Base-by-base conservation (phyloP, 2,888 invertebrate species). In the Parnassius smintheus region DNA sequence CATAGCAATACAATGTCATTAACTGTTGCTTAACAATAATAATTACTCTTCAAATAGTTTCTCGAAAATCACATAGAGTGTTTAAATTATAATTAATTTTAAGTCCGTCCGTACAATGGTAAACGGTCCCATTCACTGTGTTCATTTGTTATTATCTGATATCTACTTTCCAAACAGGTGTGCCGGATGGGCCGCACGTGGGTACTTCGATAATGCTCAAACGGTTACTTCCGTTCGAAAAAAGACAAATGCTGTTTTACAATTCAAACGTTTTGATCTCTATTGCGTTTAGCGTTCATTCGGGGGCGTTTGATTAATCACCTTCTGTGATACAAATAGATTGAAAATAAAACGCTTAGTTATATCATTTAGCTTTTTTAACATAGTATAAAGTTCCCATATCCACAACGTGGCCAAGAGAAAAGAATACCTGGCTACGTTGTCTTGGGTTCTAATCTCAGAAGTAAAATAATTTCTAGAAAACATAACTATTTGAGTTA, bases 111-210 rank as follows among this genome's bases (percentile, higher is more conserved):
- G 8, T 61, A 51, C 56, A 51, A 51, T 56, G 58, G 51, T 25
- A 45, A 51, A 52, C 50, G 58, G 2, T 49, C 53, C 42, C 44
- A 58, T 62, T 57, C 54, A 78, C 51, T 69, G 72, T 72, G 71
- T 65, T 67, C 69, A 71, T 75, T 70, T 68, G 68, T 70, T 65
- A 67, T 64, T 64, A 54, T 59, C 46, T 56, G 54, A 59, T 66
- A 54, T 59, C 46, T 56, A 56, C 61, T 66, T 66, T 59, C 66
- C 61, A 64, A 70, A 70, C 78, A 78, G 78, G 78, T 78, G 78
- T 75, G 73, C 69, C 69, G 74, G 73, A 73, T 69, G 70, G 62
- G 62, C 59, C 62, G 68, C 71, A 70, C 72, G 72, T 72, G 71
- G 71, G 68, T 49, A 58, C 62, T 59, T 59, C 66, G 68, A 71